Evolutionary conservation across 2,888 invertebrate genomes (phyloP), one percentile per base, ranked within the genome.

Genomic region (Lepas anatifera): DNA sequence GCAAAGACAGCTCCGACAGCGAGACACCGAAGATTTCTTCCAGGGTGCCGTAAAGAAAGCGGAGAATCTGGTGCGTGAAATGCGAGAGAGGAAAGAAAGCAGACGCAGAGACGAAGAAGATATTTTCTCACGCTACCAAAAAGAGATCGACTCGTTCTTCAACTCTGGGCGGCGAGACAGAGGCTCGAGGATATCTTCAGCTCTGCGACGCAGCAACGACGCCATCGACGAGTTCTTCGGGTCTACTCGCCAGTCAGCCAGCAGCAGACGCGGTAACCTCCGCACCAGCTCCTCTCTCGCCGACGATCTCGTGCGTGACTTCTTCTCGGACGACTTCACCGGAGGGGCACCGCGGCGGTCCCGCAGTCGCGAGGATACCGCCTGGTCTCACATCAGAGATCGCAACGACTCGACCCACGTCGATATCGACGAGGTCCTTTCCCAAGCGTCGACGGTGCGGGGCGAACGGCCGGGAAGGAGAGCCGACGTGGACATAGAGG

Each of bases 221-320:
- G 41, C 41, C 41, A 41, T 41, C 41, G 41, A 41, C 4, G 41
- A 41, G 41, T 41, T 41, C 16, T 41, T 41, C 41, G 41, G 41
- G 11, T 10, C 41, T 10, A 13, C 41, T 10, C 41, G 41, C 41
- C 41, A 16, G 41, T 16, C 11, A 10, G 41, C 41, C 11, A 4
- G 50, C 50, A 25, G 58, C 22, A 16, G 35, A 6, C 32, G 32
- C 18, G 22, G 58, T n/a, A 22, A 32, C 32, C 3, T 58, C 32
- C 58, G 58, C 32, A 32, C 18, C 52, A 32, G 29, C 32, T 13
- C 29, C 29, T 11, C 35, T 8, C 13, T 58, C 3, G 58, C 58
- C 32, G 58, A 58, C 35, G 58, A 58, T 22, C 18, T 58, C 16
- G 58, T 58, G 58, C 58, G 58, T 22, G 58, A 58, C 58, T 58